Evolutionary conservation across 2,113 vertebrate genomes (phyloP), one percentile per base, ranked within the genome.

Genomic region (Tachycineta bicolor): DNA sequence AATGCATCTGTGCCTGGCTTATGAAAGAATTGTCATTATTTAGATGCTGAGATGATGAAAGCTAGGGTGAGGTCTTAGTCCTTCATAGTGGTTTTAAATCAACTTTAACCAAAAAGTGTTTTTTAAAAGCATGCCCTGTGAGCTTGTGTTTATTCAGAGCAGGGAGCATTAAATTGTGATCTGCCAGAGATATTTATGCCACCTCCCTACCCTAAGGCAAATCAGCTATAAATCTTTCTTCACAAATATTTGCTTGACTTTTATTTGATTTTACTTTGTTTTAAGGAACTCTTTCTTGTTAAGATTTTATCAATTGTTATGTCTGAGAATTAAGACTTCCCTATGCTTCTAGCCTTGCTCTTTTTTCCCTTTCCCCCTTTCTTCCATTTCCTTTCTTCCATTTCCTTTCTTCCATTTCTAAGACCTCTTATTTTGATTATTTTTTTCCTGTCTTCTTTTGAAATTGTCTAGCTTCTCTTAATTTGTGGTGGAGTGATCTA

Each of bases 221-320:
- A 59, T 55, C 47, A 73, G 41, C 29, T 74, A 5, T 31, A 6
- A 59, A 18, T 23, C 39, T 80, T 71, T 9, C 37, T 88, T 88
- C 49, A 60, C 29, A 76, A 78, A n/a, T 85, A 79, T 33, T 95
- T 91, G 24, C 65, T 91, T 83, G 21, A 68, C 58, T 29, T 59
- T 52, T n/a, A 28, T 60, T 77, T 29, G 25, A 29, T 28, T 59
- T 59, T 26, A 23, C 52, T 44, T 63, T 34, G 26, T 15, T 89
- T 73, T 56, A 62, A 67, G 10, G 14, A 82, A 58, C n/a, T 14
- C 8, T 56, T 69, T 80, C 34, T 76, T 0, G 0, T 79, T 69
- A 41, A 64, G 23, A 33, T 29, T 59, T 86, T 86, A 12, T 43
- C 10, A 12, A 53, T 77, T 47, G 34, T 59, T 60, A 21, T 41